A percentile compares a stretch with the other conserved stretches of the same genome.
Evolutionary conservation across 2,113 vertebrate genomes (phyloP).

Genomic region (Pituophis catenifer): DNA sequence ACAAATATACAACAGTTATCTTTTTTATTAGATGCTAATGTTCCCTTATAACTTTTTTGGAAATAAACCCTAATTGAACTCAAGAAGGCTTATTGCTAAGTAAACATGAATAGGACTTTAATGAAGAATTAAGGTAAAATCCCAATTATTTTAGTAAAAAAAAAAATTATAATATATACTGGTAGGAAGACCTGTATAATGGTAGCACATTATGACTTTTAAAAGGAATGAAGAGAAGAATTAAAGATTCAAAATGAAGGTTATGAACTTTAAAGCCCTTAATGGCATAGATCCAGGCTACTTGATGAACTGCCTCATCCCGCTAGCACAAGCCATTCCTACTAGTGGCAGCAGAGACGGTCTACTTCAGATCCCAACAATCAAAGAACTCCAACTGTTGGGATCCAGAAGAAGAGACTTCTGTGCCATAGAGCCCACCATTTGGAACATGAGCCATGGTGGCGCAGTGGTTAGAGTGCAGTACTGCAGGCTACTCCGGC

Average conservation of each 20-base stretch:
- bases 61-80: not conserved
- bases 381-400: not conserved
- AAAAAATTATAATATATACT: not conserved
- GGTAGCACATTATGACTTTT: not conserved
- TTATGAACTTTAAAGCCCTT: not conserved
- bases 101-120: not conserved
- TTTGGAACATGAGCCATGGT: not conserved
- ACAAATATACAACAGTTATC: not conserved
- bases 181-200: not conserved
- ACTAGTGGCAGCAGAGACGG: not conserved
- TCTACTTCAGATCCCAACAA: not conserved
- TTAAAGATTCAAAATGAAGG: not conserved
- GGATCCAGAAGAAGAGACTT: not conserved
- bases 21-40: not conserved
- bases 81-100: not conserved
- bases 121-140: not conserved
- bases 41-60: not conserved
- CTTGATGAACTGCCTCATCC: not conserved
- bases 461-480: too few species aligned
- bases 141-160: not conserved
- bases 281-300: not conserved
- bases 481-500: too few species aligned
- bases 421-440: not conserved
- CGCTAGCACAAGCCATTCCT: not conserved
- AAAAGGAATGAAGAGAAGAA: not conserved